Base-by-base conservation (phyloP, 2,797 vertebrate species). In the Chelon labrosus region DNA sequence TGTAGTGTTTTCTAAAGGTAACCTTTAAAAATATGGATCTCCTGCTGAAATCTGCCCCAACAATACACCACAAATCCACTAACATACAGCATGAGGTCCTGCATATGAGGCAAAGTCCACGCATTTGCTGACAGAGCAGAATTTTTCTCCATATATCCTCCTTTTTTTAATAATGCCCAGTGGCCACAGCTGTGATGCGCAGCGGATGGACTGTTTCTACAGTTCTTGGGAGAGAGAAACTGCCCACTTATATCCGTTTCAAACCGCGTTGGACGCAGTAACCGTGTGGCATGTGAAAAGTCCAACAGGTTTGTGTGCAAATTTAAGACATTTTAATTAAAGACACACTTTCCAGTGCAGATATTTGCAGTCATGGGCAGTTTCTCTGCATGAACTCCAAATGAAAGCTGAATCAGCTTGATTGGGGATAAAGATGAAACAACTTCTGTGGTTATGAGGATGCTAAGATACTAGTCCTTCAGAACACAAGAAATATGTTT, bases 381-480 rank as follows among this genome's bases (percentile, higher is more conserved):
- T 82, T 81, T 90, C 67, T 73, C 56, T 41, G 55, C 66, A 70
- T 61, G 60, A 70, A 74, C 42, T 38, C 13, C 31, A 41, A 46
- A 58, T 62, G 65, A 56, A 8, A 37, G 76, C 84, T 88, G 85
- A 90, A 80, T 89, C 84, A 79, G 81, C 84, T 82, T 89, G 79
- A 85, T 82, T 82, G 50, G 68, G 66, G 65, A 79, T 25, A 79
- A 78, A 77, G 69, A 67, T 37, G 57, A 72, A 70, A 41, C 51
- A 62, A 75, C 62, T 74, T 83, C 77, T 49, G 5, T 79, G 60
- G 61, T 65, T 62, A 52, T 37, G 55, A 59, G 52, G 71, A 66
- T 67, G 37, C 16, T 19, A 57, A 68, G 51, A 79, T 52, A 53
- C 41, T 38, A 35, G 44, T 82, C 47, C 61, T 72, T 64, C 47